Base-by-base conservation (phyloP, 1,140 invertebrate species). In the Aphelenchoides fujianensis region DNA sequence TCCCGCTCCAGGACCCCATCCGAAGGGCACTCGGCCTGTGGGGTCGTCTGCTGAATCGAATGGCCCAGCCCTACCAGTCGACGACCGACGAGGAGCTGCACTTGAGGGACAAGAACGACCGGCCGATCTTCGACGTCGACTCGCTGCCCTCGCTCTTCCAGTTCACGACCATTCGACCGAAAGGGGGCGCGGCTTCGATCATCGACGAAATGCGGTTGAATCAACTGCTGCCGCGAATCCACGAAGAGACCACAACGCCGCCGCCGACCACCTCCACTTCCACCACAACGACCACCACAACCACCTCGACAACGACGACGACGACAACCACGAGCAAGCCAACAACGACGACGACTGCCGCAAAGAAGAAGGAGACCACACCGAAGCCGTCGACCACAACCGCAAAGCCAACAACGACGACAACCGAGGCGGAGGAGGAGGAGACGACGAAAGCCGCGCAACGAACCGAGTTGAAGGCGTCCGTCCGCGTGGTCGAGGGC, bases 41-140 rank as follows among this genome's bases (percentile, higher is more conserved):
- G 55, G 19, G 55, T 59, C 55, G 23, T 59, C 23, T 59, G 5
- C 55, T 59, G 12, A 59, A 59, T 32, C 55, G 55, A 5, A 59
- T 59, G 55, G 28, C 55, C 23, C 55, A 59, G 34, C 5, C 55
- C 5, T 7, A 19, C 19, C 5, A 59, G 5, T 19, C 55, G 34
- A 59, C 55, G 34, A 48, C 41, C 41, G 55, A 59, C 23, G 55
- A 59, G 5, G 5, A 59, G 55, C 23, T 59, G 19, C 55, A 59
- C 19, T 59, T 59, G 55, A 5, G 55, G 5, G 55, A 7, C 23
- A 19, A 19, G 34, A 32, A 59, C 5, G 55, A 59, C 19, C 5
- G 55, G 7, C 5, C 55, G 5, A 59, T 7, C 12, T 59, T 19
- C 5, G 55, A 5, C 19, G 5, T 59, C 34, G 55, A 59, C 27